Evolutionary conservation across 2,888 invertebrate species (phyloP).

Genomic region (Dryobotodes eremita): DNA sequence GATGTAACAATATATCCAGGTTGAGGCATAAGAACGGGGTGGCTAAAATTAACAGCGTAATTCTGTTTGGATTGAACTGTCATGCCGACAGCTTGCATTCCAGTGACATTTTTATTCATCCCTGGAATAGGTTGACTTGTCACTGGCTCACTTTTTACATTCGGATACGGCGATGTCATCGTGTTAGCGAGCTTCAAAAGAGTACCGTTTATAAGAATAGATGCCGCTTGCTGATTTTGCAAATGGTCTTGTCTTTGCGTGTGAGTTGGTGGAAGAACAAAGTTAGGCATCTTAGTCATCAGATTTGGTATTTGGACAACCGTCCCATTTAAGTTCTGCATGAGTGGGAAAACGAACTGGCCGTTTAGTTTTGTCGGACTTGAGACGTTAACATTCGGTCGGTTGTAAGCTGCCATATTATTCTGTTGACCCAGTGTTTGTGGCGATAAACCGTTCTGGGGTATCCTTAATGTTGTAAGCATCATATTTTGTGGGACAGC

Average conservation of each 20-base stretch:
- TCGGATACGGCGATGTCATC: conserved; percentile 81
- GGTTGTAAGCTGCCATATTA: conserved; percentile 83
- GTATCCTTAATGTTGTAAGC: conserved; percentile 91
- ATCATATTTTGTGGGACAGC: conserved; percentile 90
- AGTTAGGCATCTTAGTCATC: conserved; percentile 91
- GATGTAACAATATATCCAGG: conserved; percentile 89
- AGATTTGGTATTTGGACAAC: conserved; percentile 92
- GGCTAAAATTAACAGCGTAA: conserved; percentile 89
- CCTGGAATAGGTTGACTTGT: conserved; percentile 83
- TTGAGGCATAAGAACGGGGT: conserved; percentile 87
- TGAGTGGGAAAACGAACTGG: conserved; percentile 91
- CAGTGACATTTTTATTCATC: conserved; percentile 87
- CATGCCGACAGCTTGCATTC: conserved; percentile 86
- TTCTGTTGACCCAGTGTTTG: conserved; percentile 84
- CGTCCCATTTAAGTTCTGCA: conserved; percentile 91
- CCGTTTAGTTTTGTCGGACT: conserved; percentile 88
- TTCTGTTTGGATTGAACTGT: conserved; percentile 89
- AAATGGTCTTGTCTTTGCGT: conserved; percentile 84
- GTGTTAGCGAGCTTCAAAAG: conserved; percentile 87
- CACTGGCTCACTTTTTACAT: conserved; percentile 80
- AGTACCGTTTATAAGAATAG: conserved; percentile 89
- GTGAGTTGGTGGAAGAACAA: conserved; percentile 85
- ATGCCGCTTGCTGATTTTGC: conserved; percentile 86
- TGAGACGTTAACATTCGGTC: conserved; percentile 85
- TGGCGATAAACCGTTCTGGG: conserved; percentile 86